phyloP scores from a whole-genome alignment of 2,888 invertebrate genomes.

The Schrankia costaestrigalis region DNA sequence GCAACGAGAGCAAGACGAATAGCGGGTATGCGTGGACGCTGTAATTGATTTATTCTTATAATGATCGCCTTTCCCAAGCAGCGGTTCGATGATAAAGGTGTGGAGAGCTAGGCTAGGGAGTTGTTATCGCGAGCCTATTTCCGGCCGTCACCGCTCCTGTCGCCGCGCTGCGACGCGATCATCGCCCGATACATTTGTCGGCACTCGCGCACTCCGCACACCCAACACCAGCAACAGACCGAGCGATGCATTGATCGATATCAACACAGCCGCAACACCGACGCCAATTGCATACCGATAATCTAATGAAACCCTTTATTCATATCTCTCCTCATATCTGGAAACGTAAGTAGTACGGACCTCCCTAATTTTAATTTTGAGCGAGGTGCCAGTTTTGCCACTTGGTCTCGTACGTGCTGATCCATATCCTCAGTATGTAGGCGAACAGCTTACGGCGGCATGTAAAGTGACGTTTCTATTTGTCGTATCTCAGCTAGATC shows the following conservation, averaged over 20 bases:
- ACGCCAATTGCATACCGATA: conserved; percentile 67
- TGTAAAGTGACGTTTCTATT: conserved; percentile 78
- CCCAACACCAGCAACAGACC: conserved; percentile 46
- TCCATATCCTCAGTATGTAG: conserved; percentile 56
- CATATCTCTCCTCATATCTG: conserved; percentile 33
- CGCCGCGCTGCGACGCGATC: conserved; percentile 63
- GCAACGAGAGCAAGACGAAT: conserved; percentile 41
- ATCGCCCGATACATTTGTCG: conserved; percentile 77
- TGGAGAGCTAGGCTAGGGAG: conserved; percentile 65
- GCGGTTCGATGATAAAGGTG: conserved; percentile 67
- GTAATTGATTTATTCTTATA: conserved; percentile 73
- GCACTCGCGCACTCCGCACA: conserved; percentile 38
- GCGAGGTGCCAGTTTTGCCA: conserved; percentile 59
- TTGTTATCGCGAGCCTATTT: conserved; percentile 76
- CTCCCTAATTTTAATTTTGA: conserved; percentile 40
- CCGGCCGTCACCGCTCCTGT: conserved; percentile 73
- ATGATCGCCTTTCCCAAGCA: conserved; percentile 72
- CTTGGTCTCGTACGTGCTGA: conserved; percentile 56
- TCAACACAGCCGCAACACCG: conserved; percentile 53
- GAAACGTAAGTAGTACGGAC: conserved; percentile 17
- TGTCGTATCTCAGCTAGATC: conserved; percentile 71
- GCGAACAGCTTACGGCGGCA: conserved; percentile 60
- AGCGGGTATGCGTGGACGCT: conserved; percentile 40
- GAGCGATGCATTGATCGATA: conserved; percentile 59
- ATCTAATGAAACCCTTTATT: conserved; percentile 60